These are phyloP conservation scores for Pediacus dermestoides DNA, from an alignment of 2,888 invertebrate genomes.

Conservation along the genomic window DNA sequence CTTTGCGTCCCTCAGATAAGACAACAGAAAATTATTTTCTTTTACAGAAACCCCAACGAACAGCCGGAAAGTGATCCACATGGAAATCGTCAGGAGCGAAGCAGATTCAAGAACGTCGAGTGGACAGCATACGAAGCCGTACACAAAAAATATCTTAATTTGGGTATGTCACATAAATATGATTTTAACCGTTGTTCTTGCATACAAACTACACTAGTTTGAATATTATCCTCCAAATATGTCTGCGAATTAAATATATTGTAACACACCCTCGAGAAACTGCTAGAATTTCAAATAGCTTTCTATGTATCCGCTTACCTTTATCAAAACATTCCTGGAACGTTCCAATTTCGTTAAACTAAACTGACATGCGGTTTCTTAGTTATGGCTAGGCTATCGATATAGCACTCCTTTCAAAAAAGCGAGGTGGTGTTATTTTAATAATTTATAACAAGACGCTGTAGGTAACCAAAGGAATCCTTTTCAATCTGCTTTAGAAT, in stretches of 20 bases:
- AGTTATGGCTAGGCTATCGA: background rate
- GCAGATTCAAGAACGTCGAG: conserved; percentile 79
- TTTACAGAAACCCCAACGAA: conserved; percentile 82
- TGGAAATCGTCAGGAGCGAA: conserved; percentile 72
- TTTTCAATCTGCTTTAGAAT: too few relatives aligned
- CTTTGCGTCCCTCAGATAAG: too few relatives aligned
- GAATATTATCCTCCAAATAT: conserved; percentile 1
- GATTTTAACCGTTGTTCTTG: background rate
- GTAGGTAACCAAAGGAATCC: too few relatives aligned
- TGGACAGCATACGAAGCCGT: conserved; percentile 93
- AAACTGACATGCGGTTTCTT: too few relatives aligned
- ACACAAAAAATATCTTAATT: conserved; percentile 87
- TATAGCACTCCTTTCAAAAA: background rate
- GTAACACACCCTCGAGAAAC: background rate
- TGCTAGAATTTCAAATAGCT: background rate
- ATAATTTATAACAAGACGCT: conserved; percentile 1
- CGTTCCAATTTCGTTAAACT: background rate
- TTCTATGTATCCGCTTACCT: background rate
- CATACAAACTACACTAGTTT: background rate
- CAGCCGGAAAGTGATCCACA: conserved; percentile 68
- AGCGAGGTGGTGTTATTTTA: conserved; percentile 1
- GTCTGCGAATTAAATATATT: conserved; percentile 1
- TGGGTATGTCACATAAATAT: conserved; percentile 55
- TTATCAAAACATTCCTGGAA: background rate
- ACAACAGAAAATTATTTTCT: too few relatives aligned